Evolutionary conservation across 64 coral and sea anemone species (phyloP), one percentile per base, ranked within the genome.

Genomic region (Pocillopora verrucosa): DNA sequence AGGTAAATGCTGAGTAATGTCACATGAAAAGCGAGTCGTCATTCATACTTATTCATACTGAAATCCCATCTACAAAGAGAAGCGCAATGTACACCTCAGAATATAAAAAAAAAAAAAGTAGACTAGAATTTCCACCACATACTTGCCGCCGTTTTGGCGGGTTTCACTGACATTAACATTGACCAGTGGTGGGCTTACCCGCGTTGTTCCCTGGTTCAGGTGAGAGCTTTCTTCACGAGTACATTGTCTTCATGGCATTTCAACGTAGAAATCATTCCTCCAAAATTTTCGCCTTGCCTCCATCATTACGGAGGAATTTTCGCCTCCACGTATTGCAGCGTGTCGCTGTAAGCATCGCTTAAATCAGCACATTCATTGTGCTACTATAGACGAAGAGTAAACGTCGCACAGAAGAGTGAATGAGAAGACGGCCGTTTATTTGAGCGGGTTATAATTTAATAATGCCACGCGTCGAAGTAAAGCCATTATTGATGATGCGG

Each of bases 191-290:
- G 41, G 7, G 30, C 67, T 72, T 14, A 99, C 97, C 89, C 91
- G 92, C 35, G n/a, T 91, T 89, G 14, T 86, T 64, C 65, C 97
- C 97, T 14, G 77, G 91, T 65, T 99, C 93, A 5, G 65, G 65
- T 86, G 5, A 99, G 79, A 16, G 97, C 93, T 65, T 82, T 72
- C 58, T 99, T 99, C 38, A 99, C 97, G 25, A 93, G 74, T 0
- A 90, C 78, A 37, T 99, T 99, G 74, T 99, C 97, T 76, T 99
- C 97, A 78, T 95, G 88, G 67, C 93, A 95, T 64, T 99, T 95
- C 16, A 99, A 88, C 0, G 97, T 99, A 6, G 97, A 91, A 75
- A 99, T 99, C 86, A 60, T 86, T 9, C 97, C 97, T 25, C 93
- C 93, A 85, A 99, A 99, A n/a, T n/a, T 62, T 80, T 95, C 37